These are phyloP conservation scores for Callipepla californica DNA, from an alignment of 2,113 vertebrate genomes.

Conservation along the genomic window DNA sequence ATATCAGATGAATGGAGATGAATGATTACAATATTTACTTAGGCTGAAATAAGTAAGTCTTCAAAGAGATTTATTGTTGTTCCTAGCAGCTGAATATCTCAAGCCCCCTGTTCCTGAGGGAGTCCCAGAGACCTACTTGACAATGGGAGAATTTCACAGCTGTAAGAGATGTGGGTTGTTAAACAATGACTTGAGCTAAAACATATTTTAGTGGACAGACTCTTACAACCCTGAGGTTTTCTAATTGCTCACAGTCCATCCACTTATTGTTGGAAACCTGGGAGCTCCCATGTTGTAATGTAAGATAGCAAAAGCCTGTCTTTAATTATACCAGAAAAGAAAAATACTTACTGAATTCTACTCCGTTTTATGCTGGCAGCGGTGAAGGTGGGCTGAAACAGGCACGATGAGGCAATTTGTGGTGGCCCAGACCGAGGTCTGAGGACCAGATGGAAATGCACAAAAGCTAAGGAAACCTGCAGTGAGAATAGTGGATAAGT, in stretches of 20 bases:
- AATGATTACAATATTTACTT: slow-evolving; percentile 46
- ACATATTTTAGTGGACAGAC: slow-evolving; percentile 23
- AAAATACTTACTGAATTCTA: neutral
- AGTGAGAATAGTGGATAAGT: neutral
- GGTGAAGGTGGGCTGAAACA: neutral
- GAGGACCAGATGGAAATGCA: accelerated
- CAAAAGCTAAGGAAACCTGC: neutral
- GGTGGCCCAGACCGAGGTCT: neutral
- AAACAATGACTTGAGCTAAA: slow-evolving; percentile 48
- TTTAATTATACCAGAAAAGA: neutral
- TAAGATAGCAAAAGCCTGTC: neutral
- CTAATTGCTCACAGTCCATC: slow-evolving; percentile 41
- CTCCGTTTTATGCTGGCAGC: neutral
- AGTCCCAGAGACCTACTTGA: slow-evolving; percentile 30
- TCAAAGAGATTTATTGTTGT: slow-evolving; percentile 72
- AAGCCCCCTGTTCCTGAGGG: slow-evolving; percentile 24
- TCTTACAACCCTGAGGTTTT: slow-evolving; percentile 32
- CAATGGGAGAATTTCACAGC: slow-evolving; percentile 57
- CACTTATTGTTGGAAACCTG: neutral
- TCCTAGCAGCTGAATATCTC: slow-evolving; percentile 62
- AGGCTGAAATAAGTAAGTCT: slow-evolving; percentile 5
- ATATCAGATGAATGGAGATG: slow-evolving; percentile 69
- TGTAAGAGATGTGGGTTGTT: slow-evolving; percentile 40
- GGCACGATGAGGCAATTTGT: neutral
- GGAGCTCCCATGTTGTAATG: neutral